Evolutionary conservation across 1,140 invertebrate genomes (phyloP).

Genomic region (Polypedilum pembai): DNA sequence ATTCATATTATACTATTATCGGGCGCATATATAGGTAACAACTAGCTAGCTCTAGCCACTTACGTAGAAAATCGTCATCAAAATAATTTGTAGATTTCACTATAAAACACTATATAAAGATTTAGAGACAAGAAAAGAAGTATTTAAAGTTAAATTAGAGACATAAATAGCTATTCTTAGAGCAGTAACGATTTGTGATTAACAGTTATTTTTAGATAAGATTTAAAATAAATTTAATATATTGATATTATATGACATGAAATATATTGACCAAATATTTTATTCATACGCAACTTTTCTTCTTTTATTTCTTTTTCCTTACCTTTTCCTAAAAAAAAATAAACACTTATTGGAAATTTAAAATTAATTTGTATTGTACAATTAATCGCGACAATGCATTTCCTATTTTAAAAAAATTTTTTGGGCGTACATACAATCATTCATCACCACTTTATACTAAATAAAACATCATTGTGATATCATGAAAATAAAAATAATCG

Average conservation of each 20-base stretch:
- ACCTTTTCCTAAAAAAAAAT: neutral
- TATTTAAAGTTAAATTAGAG: neutral
- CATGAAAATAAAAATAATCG: neutral
- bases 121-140: neutral
- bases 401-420: too few relatives aligned
- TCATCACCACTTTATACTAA: too few relatives aligned
- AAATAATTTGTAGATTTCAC: constrained; percentile 4
- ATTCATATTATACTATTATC: neutral
- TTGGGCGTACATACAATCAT: too few relatives aligned
- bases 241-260: too few relatives aligned
- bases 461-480: neutral
- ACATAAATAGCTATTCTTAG: too few relatives aligned
- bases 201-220: neutral
- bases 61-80: neutral
- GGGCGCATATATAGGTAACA: too few relatives aligned
- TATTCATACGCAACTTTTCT: neutral
- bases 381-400: too few relatives aligned
- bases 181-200: too few relatives aligned
- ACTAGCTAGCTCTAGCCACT: neutral
- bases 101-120: neutral
- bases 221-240: neutral
- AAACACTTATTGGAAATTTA: neutral
- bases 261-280: too few relatives aligned
- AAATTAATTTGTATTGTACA: too few relatives aligned
- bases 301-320: constrained; percentile 28